phyloP scores from a whole-genome alignment of 2,113 vertebrate species.

The Mastomys coucha region DNA sequence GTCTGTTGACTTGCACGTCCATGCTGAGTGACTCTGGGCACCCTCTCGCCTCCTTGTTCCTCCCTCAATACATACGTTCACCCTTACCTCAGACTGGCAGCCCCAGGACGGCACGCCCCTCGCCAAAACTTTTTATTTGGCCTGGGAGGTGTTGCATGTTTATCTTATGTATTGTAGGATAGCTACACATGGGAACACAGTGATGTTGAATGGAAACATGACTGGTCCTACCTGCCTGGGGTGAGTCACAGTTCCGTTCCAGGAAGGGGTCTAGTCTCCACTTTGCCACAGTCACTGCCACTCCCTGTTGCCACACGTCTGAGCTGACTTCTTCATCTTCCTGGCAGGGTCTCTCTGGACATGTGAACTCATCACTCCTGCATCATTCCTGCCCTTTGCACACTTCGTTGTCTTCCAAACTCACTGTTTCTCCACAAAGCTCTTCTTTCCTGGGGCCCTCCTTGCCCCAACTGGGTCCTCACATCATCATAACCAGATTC shows the following conservation, averaged over 20 bases:
- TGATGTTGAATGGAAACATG: not conserved
- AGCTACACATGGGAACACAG: not conserved
- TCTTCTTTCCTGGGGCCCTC: not conserved
- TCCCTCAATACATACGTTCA: not conserved
- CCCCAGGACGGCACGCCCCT: not conserved
- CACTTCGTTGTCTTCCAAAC: accelerated
- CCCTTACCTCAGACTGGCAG: not conserved
- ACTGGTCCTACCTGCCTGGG: not conserved
- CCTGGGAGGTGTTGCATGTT: not conserved
- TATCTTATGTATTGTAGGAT: not conserved
- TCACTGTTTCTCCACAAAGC: not conserved
- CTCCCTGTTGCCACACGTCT: not conserved
- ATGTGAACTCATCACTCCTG: accelerated
- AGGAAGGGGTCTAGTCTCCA: not conserved
- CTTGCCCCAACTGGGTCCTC: not conserved
- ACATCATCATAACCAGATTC: not conserved
- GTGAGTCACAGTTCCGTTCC: not conserved
- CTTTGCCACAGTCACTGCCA: not conserved
- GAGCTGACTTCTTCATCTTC: not conserved
- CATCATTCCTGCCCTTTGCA: not conserved
- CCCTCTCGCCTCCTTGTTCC: not conserved
- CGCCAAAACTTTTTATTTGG: not conserved
- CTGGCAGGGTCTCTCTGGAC: not conserved
- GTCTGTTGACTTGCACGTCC: not conserved
- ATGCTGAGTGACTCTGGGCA: not conserved